These are phyloP conservation scores for Diorhabda sublineata DNA, from an alignment of 1,140 invertebrate genomes.

Conservation along the genomic window DNA sequence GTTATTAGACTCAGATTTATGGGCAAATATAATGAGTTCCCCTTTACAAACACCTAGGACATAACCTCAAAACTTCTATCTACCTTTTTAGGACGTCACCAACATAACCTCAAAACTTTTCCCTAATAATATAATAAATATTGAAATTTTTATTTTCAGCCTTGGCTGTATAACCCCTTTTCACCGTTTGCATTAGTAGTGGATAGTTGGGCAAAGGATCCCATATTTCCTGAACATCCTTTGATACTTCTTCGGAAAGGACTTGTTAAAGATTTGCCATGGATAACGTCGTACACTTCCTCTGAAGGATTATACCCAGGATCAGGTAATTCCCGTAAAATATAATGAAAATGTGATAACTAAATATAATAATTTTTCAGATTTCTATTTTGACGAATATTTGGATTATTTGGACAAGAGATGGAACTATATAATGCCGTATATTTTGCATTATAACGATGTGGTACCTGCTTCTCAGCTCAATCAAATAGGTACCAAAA, in stretches of 20 bases:
- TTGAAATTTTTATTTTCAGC: constrained; percentile 28
- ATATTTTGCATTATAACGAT: constrained; percentile 37
- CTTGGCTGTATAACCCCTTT: constrained; percentile 47
- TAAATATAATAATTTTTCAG: constrained; percentile 21
- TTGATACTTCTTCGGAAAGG: constrained; percentile 49
- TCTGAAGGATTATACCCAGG: constrained; percentile 48
- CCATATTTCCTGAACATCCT: constrained; percentile 56
- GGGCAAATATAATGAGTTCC: too few relatives aligned
- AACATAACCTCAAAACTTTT: too few relatives aligned
- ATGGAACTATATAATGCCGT: constrained; percentile 37
- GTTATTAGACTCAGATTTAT: too few relatives aligned
- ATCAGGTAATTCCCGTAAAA: constrained; percentile 30
- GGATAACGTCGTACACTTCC: constrained; percentile 43
- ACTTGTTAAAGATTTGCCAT: constrained; percentile 42
- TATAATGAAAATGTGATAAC: constrained; percentile 4
- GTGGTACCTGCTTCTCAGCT: constrained; percentile 24
- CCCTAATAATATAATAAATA: too few relatives aligned
- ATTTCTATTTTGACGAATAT: constrained; percentile 34
- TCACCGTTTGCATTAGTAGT: constrained; percentile 43
- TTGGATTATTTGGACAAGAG: constrained; percentile 31
- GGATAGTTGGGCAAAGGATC: constrained; percentile 43
- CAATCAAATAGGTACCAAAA: constrained; percentile 31
- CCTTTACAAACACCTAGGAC: too few relatives aligned
- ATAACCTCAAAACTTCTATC: too few relatives aligned
- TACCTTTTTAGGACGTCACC: too few relatives aligned